A percentile compares a stretch with the other conserved stretches of the same genome.
Evolutionary conservation across 1,140 invertebrate genomes (phyloP).

Genomic region (Stegodyphus mimosarum): DNA sequence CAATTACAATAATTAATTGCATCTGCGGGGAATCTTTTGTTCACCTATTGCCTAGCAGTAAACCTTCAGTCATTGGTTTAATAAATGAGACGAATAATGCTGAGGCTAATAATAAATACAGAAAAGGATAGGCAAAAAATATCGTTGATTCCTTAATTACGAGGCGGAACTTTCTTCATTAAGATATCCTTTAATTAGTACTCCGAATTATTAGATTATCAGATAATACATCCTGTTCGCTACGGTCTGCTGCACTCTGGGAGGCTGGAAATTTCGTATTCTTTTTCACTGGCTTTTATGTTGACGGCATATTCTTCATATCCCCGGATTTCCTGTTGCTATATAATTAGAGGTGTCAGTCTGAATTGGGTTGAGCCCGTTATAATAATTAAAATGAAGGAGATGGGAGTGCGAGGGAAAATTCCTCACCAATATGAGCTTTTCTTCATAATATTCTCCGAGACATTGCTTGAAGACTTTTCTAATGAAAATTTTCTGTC

Average conservation of each 20-base stretch:
- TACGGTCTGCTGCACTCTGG: no score
- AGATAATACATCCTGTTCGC: slow-evolving; percentile 1
- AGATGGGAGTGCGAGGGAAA: no score
- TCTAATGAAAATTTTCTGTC: no score
- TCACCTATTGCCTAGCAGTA: background rate
- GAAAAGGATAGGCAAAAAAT: background rate
- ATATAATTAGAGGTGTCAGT: no score
- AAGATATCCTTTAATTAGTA: background rate
- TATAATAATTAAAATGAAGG: no score
- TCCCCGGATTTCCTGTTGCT: background rate
- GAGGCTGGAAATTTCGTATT: background rate
- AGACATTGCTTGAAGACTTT: no score
- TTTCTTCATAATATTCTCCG: no score
- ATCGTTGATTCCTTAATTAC: background rate
- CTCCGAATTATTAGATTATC: background rate
- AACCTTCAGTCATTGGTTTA: background rate
- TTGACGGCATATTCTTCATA: background rate
- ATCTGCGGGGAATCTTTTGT: background rate
- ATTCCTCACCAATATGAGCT: no score
- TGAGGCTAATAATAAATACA: slow-evolving; percentile 1
- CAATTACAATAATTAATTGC: slow-evolving; percentile 1
- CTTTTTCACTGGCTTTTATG: background rate
- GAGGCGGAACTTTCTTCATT: slow-evolving; percentile 11
- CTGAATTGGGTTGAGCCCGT: no score
- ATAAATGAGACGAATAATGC: background rate